These are phyloP conservation scores for Corbicula japonica DNA, from an alignment of 2,888 invertebrate species.

Conservation along the genomic window DNA sequence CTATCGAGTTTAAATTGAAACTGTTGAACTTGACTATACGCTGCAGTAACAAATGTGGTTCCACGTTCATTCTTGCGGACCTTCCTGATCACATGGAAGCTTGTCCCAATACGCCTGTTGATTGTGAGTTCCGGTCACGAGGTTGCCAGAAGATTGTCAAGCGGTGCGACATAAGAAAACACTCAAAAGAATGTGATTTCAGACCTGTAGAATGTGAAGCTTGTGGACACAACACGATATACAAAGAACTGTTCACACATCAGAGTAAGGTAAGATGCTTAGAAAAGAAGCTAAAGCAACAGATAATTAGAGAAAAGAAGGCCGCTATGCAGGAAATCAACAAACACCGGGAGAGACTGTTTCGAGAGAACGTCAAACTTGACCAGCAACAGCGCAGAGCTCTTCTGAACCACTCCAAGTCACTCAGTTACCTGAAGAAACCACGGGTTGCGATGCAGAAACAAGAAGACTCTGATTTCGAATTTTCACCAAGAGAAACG, in stretches of 20 bases:
- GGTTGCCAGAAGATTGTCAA: constrained; percentile 74
- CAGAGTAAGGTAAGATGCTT: constrained; percentile 76
- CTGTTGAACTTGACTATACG: constrained; percentile 68
- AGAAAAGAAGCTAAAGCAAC: constrained; percentile 77
- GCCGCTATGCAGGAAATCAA: constrained; percentile 65
- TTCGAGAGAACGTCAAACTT: constrained; percentile 58
- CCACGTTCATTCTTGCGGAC: constrained; percentile 66
- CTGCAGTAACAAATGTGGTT: constrained; percentile 76
- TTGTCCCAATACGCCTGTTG: constrained; percentile 73
- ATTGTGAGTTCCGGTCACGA: constrained; percentile 66
- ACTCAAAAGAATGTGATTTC: constrained; percentile 75
- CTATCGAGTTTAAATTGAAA: constrained; percentile 70
- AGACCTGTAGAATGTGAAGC: constrained; percentile 77
- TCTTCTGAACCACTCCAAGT: constrained; percentile 61
- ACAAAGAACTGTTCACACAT: constrained; percentile 75
- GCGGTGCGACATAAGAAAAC: constrained; percentile 69
- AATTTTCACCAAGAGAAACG: constrained; percentile 49
- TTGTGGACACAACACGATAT: constrained; percentile 73
- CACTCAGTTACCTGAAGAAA: no score
- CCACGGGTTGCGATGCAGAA: constrained; percentile 16
- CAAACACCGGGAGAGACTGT: constrained; percentile 67
- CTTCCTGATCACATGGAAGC: constrained; percentile 75
- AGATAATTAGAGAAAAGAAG: constrained; percentile 71
- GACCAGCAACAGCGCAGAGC: constrained; percentile 67
- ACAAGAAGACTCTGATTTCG: constrained; percentile 29